Percentiles rank a stretch among this genome's conserved stretches.
Evolutionary conservation across 1,140 invertebrate species (phyloP).

Genomic region (Schmidtea mediterranea): DNA sequence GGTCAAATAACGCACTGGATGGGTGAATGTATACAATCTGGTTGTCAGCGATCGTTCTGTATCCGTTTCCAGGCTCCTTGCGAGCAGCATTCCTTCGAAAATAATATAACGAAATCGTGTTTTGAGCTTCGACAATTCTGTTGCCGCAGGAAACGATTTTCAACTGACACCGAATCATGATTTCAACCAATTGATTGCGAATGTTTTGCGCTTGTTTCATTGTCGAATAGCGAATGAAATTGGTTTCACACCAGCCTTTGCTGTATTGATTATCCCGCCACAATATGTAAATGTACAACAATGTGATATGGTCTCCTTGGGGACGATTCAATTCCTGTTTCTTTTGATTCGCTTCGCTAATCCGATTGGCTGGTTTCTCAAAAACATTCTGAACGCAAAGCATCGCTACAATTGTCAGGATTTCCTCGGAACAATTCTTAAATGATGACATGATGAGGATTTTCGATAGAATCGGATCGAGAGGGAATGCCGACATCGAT

Average conservation of each 20-base stretch:
- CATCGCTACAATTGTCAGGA: conserved; percentile 94
- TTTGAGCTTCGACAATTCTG: too few species aligned
- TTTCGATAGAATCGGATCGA: conserved; percentile 93
- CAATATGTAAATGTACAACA: conserved; percentile 58
- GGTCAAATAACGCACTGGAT: conserved; percentile 78
- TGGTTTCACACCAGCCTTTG: conserved; percentile 60
- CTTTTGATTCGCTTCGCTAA: conserved; percentile 84
- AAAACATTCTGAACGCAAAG: conserved; percentile 95
- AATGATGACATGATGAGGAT: conserved; percentile 97
- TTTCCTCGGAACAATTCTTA: conserved; percentile 87
- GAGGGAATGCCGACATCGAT: conserved; percentile 94
- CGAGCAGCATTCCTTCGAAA: conserved; percentile 96
- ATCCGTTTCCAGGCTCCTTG: conserved; percentile 95
- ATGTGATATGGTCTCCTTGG: conserved; percentile 67
- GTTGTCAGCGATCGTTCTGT: conserved; percentile 77
- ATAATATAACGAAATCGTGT: conserved; percentile 43
- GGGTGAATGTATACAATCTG: conserved; percentile 98
- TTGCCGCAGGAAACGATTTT: conserved; percentile 42
- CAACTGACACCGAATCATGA: conserved; percentile 44
- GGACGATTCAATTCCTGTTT: conserved; percentile 65
- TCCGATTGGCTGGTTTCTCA: conserved; percentile 69
- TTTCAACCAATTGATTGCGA: conserved; percentile 45
- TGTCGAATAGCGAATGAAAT: conserved; percentile 59
- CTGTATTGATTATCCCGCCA: conserved; percentile 41
- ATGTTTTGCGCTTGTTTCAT: conserved; percentile 52